These are phyloP conservation scores for Thalassophryne amazonica DNA, from an alignment of 2,797 vertebrate genomes.

Conservation along the genomic window DNA sequence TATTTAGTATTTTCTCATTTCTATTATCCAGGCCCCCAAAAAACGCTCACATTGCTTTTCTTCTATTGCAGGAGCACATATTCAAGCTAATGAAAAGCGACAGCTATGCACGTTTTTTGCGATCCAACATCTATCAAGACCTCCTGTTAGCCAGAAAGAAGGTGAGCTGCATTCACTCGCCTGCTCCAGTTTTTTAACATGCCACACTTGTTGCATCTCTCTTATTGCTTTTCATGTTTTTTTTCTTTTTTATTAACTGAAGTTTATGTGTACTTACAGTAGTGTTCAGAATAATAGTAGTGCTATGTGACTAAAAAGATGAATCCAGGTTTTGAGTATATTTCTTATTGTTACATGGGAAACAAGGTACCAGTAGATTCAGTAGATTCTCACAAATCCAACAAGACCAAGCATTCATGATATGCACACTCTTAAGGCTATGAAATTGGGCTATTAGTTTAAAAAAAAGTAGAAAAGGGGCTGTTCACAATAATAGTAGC, in stretches of 20 bases:
- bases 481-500: no score
- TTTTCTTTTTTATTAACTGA: not conserved
- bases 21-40: not conserved
- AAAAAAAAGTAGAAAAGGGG: no score
- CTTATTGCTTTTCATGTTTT: not conserved
- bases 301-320: no score
- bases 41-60: slow-evolving; percentile 1
- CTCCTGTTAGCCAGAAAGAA: slow-evolving; percentile 93
- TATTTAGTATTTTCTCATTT: not conserved
- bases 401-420: no score
- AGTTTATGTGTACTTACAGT: not conserved
- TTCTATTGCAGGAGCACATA: slow-evolving; percentile 88
- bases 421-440: no score
- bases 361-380: no score
- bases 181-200: not conserved
- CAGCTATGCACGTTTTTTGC: slow-evolving; percentile 95
- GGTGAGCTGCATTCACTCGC: slow-evolving; percentile 74
- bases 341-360: no score
- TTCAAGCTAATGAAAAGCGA: slow-evolving; percentile 98
- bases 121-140: slow-evolving; percentile 94
- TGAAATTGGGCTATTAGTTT: no score
- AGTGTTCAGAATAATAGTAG: no score
- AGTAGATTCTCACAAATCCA: no score
- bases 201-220: slow-evolving; percentile 7
- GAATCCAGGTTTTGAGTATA: no score